Base-by-base conservation (phyloP, 1,140 invertebrate genomes). In the Diplogasteroides magnus region DNA sequence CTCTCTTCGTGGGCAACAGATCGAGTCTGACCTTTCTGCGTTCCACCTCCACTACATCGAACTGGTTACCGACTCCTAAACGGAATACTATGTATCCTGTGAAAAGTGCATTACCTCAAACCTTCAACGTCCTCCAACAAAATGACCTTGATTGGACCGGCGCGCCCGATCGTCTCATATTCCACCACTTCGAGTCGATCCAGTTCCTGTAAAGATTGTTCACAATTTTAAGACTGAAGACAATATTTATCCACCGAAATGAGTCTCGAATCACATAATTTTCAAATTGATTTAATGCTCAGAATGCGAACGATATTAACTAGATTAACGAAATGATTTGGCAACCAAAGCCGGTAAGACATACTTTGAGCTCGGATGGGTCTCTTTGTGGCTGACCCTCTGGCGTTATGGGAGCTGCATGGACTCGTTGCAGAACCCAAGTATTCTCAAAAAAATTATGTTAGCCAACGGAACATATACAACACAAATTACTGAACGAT, bases 111-210 rank as follows among this genome's bases (percentile, higher is more conserved):
- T 15, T n/a, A 25, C 25, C 60, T 63, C 26, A 72, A 59, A 83
- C 79, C 80, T 74, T 82, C 80, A 59, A 82, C 72, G 56, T 83
- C 81, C 61, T 81, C 67, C 26, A 82, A 59, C n/a, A 82, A 62
- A 64, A 82, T 83, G 15, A 82, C 71, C 71, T 79, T 78, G 28
- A 82, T 23, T 0, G 79, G 77, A 19, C 69, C 68, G 3, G 77
- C 71, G 3, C 61, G 25, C 27, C 68, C 74, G 19, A 67, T 59
- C 25, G 77, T 69, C 64, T 77, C 71, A n/a, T 62, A 64, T n/a
- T 76, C 74, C 15, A 79, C 61, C 14, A 76, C 73, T 37, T 77
- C 80, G 28, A 76, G 77, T 58, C 81, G 81, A 69, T 79, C 67
- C 19, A 75, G 62, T 37, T 72, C 65, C 25, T 62, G 72, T 11